Evolutionary conservation across 1,140 invertebrate genomes (phyloP), one percentile per base, ranked within the genome.

Genomic region (Eupristina koningsbergeri): DNA sequence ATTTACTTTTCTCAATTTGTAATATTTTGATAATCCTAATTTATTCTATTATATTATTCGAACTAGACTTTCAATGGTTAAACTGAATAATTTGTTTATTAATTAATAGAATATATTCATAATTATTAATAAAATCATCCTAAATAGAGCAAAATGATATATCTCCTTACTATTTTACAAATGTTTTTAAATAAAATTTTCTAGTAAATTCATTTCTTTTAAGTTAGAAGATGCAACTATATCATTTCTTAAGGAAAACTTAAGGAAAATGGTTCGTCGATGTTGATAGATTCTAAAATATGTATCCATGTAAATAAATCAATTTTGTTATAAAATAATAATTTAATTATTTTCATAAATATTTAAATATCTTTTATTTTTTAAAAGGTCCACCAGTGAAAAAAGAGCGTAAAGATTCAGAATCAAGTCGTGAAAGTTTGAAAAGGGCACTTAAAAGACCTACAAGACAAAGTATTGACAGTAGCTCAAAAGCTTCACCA

Each of bases 331-430:
- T 15, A 5, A 58, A 26, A 26, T 26, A 26, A 3, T 26, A 26
- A 13, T 58, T 17, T 53, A 9, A 26, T 58, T 26, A 34, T 34
- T 34, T 0, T 64, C 31, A 64, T 64, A 67, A 19, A 39, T 36
- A 67, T 5, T 36, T 36, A 5, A 34, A 36, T 19, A 71, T n/a
- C 2, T 74, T 39, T 83, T 74, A 67, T 83, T 87, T 81, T 85
- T 85, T n/a, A n/a, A 53, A 78, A 89, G 91, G 87, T 71, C 85
- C 88, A 85, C 88, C 86, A 81, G 73, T 87, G 11, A 93, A 92
- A 80, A 93, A 92, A 82, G 92, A 93, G 81, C 88, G 92, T 3
- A 92, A 91, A 73, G 92, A 93, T 86, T 92, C 89, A 0, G 92
- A 92, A 47, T 88, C 90, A 17, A 90, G 87, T 84, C 88, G 92